A percentile compares a stretch with the other conserved stretches of the same genome.
Conservation (phyloP, 2,113 vertebrate genomes). For the Buteo buteo region DNA sequence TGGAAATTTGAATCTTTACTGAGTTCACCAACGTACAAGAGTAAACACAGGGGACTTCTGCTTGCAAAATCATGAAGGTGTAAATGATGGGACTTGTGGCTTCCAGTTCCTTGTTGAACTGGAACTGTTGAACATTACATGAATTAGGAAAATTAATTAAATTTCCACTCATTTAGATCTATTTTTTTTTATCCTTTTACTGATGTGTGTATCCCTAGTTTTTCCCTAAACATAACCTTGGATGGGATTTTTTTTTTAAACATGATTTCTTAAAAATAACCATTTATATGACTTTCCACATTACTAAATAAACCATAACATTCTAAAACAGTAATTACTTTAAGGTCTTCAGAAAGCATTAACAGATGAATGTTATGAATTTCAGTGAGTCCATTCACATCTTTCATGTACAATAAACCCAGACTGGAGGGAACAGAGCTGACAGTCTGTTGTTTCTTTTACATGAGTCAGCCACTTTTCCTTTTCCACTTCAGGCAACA, state of each 20-base stretch:
- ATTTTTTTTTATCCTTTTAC: background rate
- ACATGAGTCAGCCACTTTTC: background rate
- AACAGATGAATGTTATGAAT: background rate
- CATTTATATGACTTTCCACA: background rate
- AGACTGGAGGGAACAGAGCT: background rate
- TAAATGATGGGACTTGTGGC: background rate
- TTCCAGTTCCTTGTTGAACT: background rate
- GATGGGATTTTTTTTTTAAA: accelerated
- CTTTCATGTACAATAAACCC: background rate
- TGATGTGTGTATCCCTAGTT: background rate
- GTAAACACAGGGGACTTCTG: background rate
- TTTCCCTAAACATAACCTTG: background rate
- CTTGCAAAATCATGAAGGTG: background rate
- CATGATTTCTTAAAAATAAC: background rate
- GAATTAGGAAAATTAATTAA: background rate
- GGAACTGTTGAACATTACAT: background rate
- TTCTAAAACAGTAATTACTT: background rate
- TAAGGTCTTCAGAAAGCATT: background rate
- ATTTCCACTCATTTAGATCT: background rate
- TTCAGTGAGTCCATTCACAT: background rate
- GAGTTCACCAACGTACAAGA: background rate
- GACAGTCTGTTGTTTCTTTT: background rate
- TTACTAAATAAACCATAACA: background rate
- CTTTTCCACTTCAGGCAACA: background rate
- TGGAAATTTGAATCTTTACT: background rate